A percentile compares a stretch with the other conserved stretches of the same genome.
Conservation (phyloP, 2,113 vertebrate species). For the Rhynchomys soricoides region DNA sequence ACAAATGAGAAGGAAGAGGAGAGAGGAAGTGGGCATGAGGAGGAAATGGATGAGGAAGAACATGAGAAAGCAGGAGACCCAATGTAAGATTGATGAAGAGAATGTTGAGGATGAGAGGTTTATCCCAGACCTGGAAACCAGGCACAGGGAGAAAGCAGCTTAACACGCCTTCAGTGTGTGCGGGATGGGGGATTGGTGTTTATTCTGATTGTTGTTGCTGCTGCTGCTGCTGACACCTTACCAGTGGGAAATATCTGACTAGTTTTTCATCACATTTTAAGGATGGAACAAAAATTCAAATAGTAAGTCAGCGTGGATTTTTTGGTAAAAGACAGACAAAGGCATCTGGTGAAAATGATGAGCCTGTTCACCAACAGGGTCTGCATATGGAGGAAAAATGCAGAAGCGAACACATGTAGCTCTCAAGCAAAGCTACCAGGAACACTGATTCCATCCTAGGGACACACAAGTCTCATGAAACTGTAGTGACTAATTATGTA, state of each 20-base stretch:
- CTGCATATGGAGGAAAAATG: background rate
- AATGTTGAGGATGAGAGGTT: rapidly evolving
- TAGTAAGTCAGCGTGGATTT: background rate
- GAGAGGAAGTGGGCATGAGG: too few relatives aligned
- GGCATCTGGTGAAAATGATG: background rate
- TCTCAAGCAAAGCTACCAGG: background rate
- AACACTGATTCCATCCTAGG: background rate
- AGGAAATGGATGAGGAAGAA: too few relatives aligned
- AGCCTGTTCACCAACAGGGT: background rate
- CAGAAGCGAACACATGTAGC: background rate
- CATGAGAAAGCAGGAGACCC: background rate
- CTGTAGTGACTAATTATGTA: too few relatives aligned
- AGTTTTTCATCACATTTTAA: background rate
- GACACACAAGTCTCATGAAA: rapidly evolving
- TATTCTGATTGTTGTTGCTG: background rate
- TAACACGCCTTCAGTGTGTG: background rate
- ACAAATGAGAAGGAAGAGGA: background rate
- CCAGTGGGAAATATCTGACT: background rate
- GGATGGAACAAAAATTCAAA: background rate
- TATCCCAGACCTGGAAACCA: background rate
- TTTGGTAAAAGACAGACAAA: background rate
- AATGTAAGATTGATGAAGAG: background rate
- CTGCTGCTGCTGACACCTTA: background rate
- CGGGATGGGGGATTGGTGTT: background rate
- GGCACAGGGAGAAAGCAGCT: background rate